Evolutionary conservation across 1,140 invertebrate genomes (phyloP).

Genomic region (Chelonus insularis): DNA sequence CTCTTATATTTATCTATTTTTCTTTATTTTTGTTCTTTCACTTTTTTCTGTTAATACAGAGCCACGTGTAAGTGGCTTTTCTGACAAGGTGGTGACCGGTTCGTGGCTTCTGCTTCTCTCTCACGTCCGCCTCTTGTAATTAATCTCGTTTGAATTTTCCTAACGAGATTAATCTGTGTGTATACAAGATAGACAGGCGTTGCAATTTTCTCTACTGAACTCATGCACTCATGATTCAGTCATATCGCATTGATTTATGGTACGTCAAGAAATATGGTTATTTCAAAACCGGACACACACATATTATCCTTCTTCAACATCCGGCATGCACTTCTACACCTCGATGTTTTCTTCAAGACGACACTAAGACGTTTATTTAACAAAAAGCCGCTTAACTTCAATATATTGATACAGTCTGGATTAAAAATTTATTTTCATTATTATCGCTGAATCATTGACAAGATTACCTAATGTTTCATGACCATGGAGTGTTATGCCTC

Average conservation of each 20-base stretch:
- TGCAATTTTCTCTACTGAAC: background rate
- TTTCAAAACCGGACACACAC: background rate
- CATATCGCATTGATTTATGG: conserved; percentile 14
- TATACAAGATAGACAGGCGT: background rate
- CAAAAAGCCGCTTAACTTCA: no score
- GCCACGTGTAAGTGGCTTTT: background rate
- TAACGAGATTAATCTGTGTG: background rate
- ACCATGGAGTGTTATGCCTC: no score
- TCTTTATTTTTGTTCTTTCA: background rate
- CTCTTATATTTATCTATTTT: background rate
- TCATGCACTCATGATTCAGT: background rate
- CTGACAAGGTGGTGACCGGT: conserved; percentile 23
- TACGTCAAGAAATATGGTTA: background rate
- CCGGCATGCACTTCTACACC: no score
- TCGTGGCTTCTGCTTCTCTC: conserved; percentile 23
- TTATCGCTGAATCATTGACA: no score
- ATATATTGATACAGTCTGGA: no score
- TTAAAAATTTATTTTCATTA: no score
- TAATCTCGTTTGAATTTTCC: conserved; percentile 24
- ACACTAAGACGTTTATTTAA: no score
- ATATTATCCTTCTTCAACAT: background rate
- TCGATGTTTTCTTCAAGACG: no score
- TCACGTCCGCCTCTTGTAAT: conserved; percentile 14
- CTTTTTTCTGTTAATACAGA: background rate
- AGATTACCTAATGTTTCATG: no score